Conservation (phyloP, 2,113 vertebrate genomes). For the Psammodynastes pulverulentus region DNA sequence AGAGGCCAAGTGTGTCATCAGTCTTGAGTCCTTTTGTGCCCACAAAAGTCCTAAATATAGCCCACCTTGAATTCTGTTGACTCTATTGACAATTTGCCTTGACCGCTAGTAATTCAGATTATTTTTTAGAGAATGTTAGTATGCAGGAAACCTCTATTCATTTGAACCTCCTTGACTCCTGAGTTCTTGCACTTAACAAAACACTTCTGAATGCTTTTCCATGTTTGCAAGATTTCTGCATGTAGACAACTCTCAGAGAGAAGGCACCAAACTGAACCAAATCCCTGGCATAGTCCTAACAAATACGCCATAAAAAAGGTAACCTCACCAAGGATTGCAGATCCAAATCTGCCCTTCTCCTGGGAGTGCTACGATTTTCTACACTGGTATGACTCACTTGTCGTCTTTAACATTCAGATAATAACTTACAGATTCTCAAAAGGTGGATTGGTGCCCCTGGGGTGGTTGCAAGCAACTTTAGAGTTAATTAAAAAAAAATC, state of each 20-base stretch:
- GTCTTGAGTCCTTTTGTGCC: no score
- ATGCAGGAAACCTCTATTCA: no score
- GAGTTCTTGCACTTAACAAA: no score
- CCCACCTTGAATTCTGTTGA: no score
- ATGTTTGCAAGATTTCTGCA: not conserved
- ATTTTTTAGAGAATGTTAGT: no score
- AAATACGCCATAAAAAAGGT: not conserved
- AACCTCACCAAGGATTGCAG: not conserved
- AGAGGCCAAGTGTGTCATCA: not conserved
- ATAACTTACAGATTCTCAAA: not conserved
- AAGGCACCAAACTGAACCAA: not conserved
- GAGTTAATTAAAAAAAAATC: not conserved
- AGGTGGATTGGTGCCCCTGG: not conserved
- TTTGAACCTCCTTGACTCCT: no score
- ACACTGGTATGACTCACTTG: not conserved
- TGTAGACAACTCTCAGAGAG: not conserved
- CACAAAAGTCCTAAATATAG: no score
- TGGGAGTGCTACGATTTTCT: not conserved
- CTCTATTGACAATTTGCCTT: no score
- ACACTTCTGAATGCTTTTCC: not conserved
- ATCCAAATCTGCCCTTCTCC: not conserved
- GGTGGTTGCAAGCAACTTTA: not conserved
- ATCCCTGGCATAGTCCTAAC: not conserved
- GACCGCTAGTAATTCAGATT: no score
- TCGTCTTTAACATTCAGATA: not conserved